These are phyloP conservation scores for Cerastis rubricosa DNA, from an alignment of 2,888 invertebrate genomes.

Conservation along the genomic window DNA sequence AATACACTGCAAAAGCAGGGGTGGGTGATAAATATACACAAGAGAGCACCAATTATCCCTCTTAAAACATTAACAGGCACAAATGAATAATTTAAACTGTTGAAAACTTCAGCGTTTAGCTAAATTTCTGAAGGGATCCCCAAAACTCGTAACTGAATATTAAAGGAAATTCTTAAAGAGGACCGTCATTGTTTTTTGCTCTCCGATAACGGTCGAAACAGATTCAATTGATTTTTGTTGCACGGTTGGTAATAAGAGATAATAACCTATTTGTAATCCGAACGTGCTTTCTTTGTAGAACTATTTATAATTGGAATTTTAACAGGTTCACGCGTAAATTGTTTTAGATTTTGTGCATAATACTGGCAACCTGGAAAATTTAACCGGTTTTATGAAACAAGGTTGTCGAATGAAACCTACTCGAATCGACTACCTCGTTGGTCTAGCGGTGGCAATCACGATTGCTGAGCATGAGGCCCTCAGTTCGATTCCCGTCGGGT, in stretches of 20 bases:
- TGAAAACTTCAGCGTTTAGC: constrained; percentile 35
- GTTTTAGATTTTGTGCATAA: constrained; percentile 22
- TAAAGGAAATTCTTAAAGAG: constrained; percentile 51
- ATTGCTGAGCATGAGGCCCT: too few relatives aligned
- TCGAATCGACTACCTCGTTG: too few relatives aligned
- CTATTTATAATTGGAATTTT: constrained; percentile 49
- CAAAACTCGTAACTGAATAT: constrained; percentile 58
- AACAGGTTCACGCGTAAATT: constrained; percentile 17
- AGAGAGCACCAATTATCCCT: background rate
- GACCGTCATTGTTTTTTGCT: constrained; percentile 45
- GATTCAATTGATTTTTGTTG: constrained; percentile 54
- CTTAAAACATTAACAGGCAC: constrained; percentile 32
- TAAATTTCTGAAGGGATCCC: constrained; percentile 43
- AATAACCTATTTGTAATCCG: constrained; percentile 51
- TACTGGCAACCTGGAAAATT: background rate
- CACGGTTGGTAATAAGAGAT: constrained; percentile 36
- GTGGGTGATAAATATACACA: background rate
- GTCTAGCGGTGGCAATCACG: too few relatives aligned
- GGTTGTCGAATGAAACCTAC: background rate
- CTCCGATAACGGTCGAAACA: constrained; percentile 47
- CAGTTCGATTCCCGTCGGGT: too few relatives aligned
- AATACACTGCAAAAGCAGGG: background rate
- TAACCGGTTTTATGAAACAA: background rate
- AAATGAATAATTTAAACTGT: constrained; percentile 49
- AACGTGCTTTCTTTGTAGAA: constrained; percentile 26